phyloP scores from a whole-genome alignment of 2,113 vertebrate species.

The Lathamus discolor region DNA sequence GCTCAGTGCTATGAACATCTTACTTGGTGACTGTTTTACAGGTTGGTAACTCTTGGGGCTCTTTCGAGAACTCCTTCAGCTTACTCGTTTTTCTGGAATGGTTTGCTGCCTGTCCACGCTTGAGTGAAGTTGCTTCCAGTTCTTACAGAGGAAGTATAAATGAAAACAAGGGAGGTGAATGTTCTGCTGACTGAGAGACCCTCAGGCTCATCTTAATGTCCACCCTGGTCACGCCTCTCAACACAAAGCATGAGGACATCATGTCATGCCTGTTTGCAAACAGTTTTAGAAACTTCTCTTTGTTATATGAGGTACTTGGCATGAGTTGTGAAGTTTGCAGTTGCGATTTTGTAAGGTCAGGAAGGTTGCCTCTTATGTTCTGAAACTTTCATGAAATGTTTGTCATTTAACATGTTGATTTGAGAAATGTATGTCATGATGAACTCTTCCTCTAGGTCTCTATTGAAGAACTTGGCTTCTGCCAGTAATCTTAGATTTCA shows the following conservation, averaged over 20 bases:
- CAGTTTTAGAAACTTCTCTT: background rate
- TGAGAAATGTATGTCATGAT: background rate
- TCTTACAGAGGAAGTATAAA: background rate
- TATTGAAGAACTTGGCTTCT: background rate
- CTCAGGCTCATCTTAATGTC: background rate
- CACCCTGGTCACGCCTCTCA: background rate
- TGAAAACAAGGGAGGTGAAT: background rate
- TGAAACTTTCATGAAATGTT: background rate
- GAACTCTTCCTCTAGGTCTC: background rate
- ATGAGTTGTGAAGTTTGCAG: background rate
- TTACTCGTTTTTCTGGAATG: background rate
- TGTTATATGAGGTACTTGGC: fast-evolving
- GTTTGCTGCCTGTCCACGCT: background rate
- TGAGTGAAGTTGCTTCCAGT: background rate
- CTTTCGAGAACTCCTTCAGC: background rate
- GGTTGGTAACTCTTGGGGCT: background rate
- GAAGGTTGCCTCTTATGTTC: background rate
- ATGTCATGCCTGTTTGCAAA: background rate
- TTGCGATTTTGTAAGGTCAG: background rate
- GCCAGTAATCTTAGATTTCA: background rate
- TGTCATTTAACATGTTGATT: background rate
- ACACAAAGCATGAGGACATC: background rate
- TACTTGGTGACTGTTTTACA: background rate
- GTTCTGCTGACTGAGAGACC: background rate
- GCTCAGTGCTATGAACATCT: background rate